These are phyloP conservation scores for Asbolus verrucosus DNA, from an alignment of 1,140 invertebrate species.

Conservation along the genomic window DNA sequence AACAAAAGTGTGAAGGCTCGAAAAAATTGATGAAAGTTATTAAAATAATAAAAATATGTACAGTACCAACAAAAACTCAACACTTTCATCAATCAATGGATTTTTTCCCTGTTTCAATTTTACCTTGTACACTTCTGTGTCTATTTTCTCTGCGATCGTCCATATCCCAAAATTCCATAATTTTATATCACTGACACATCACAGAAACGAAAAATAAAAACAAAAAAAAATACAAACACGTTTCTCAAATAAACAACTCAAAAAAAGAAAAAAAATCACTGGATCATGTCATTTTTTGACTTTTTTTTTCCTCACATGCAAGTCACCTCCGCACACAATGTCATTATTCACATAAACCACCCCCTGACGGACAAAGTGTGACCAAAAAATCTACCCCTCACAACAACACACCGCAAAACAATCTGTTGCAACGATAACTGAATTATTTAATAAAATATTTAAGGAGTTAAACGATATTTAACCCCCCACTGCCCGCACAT, in stretches of 20 bases:
- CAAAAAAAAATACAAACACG: constrained; percentile 4
- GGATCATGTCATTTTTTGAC: constrained; percentile 11
- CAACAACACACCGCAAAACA: constrained; percentile 28
- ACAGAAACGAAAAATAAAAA: constrained; percentile 16
- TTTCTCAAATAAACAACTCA: not conserved
- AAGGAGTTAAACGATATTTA: constrained; percentile 48
- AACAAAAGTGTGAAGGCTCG: too few species aligned
- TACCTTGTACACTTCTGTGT: constrained; percentile 56
- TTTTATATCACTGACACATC: constrained; percentile 54
- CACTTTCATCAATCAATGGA: too few species aligned
- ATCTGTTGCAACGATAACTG: constrained; percentile 30
- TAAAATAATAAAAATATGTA: too few species aligned
- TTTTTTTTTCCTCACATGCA: too few species aligned
- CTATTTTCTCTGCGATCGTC: constrained; percentile 59
- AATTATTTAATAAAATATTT: constrained; percentile 48
- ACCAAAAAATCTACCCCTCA: too few species aligned
- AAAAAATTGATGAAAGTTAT: too few species aligned
- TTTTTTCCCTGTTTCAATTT: too few species aligned
- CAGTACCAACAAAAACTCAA: too few species aligned
- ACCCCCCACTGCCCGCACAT: constrained; percentile 21
- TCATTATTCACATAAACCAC: not conserved
- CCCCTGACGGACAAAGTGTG: not conserved
- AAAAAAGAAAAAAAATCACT: not conserved
- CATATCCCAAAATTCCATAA: constrained; percentile 64
- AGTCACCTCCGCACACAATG: too few species aligned